Conservation (phyloP, 2,888 invertebrate genomes). For the Drosophila histrio region DNA sequence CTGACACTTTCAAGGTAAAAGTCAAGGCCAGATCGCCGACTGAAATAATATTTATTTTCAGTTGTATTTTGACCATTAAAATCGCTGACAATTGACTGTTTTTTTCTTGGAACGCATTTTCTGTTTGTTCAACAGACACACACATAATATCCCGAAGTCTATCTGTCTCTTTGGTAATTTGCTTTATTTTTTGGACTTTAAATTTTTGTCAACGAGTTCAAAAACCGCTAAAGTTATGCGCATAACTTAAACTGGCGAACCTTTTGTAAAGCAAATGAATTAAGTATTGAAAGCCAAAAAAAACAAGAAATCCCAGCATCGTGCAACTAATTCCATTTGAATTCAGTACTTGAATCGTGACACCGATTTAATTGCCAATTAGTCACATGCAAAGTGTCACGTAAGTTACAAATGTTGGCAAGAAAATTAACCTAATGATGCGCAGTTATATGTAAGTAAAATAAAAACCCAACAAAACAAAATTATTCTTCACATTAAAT, state of each 20-base stretch:
- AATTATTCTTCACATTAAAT: conserved; percentile 5
- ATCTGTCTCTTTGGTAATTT: conserved; percentile 39
- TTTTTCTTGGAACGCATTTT: not conserved
- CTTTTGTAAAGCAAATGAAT: conserved; percentile 11
- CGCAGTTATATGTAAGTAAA: not conserved
- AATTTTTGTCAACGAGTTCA: conserved; percentile 51
- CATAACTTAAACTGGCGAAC: conserved; percentile 47
- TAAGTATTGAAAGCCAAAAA: not conserved
- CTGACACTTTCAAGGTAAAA: conserved; percentile 63
- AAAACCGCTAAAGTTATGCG: conserved; percentile 66
- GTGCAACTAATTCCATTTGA: conserved; percentile 28
- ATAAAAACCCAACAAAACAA: not conserved
- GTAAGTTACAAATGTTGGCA: conserved; percentile 27
- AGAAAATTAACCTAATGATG: conserved; percentile 26
- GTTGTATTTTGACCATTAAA: conserved; percentile 5
- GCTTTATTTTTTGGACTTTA: conserved; percentile 17
- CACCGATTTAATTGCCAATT: conserved; percentile 47
- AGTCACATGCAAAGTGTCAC: conserved; percentile 62
- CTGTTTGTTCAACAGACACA: not conserved
- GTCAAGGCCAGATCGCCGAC: conserved; percentile 64
- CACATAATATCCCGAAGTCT: conserved; percentile 40
- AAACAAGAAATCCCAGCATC: conserved; percentile 14
- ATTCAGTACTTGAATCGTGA: conserved; percentile 33
- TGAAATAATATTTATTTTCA: conserved; percentile 20
- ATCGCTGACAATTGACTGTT: conserved; percentile 7